A percentile compares a stretch with the other conserved stretches of the same genome.
Evolutionary conservation across 2,888 invertebrate genomes (phyloP).

Genomic region (Leptopilina myrica): DNA sequence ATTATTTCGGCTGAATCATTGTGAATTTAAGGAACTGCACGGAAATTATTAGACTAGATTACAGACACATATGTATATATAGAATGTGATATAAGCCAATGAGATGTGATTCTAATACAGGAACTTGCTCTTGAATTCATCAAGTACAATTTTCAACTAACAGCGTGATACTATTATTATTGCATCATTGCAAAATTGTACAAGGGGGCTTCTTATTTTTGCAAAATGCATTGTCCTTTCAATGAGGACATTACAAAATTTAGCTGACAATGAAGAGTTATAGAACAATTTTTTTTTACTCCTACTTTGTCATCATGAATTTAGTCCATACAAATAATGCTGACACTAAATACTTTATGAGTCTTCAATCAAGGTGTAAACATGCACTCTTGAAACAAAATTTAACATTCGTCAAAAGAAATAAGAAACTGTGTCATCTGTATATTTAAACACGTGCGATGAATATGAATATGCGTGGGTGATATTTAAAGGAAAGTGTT

Average conservation of each 20-base stretch:
- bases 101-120: conserved; percentile 9
- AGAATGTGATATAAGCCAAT: conserved; percentile 18
- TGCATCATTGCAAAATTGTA: conserved; percentile 32
- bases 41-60: neutral
- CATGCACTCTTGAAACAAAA: no score
- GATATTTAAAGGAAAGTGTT: neutral
- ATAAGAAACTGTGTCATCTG: neutral
- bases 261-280: no score
- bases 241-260: conserved; percentile 12
- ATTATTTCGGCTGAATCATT: neutral
- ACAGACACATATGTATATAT: no score
- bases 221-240: neutral
- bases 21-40: neutral
- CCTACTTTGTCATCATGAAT: no score
- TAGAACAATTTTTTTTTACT: no score
- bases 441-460: neutral
- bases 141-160: conserved; percentile 26
- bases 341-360: no score
- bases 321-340: no score
- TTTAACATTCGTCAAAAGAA: no score
- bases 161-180: conserved; percentile 23
- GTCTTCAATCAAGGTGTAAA: conserved; percentile 1
- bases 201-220: neutral
- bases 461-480: conserved; percentile 1
- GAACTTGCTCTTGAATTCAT: conserved; percentile 35